Percentiles rank a stretch among this genome's conserved stretches.
Conservation (phyloP, 2,113 vertebrate species). For the Charadrius vociferus region DNA sequence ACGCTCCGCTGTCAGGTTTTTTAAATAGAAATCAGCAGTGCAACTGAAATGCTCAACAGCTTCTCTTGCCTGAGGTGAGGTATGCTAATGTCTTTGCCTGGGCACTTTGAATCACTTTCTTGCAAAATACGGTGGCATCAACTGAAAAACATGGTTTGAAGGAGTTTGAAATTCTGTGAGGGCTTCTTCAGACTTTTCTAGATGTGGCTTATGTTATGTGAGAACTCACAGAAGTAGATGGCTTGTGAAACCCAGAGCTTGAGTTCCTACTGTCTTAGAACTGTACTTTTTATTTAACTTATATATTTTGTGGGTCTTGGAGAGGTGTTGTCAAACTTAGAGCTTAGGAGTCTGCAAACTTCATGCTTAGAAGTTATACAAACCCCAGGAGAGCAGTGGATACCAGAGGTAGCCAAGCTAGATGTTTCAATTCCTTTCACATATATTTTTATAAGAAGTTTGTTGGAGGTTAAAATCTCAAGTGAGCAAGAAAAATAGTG, state of each 20-base stretch:
- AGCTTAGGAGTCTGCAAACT: background rate
- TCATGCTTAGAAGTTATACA: background rate
- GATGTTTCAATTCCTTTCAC: background rate
- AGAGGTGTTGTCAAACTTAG: background rate
- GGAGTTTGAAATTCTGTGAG: background rate
- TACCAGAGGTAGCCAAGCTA: background rate
- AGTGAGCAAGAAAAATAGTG: background rate
- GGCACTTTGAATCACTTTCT: background rate
- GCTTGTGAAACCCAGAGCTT: background rate
- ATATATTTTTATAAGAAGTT: background rate
- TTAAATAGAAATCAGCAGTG: background rate
- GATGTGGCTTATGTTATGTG: background rate
- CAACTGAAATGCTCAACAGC: background rate
- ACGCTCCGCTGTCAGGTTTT: background rate
- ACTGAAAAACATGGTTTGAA: background rate
- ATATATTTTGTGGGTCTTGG: background rate
- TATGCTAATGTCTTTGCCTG: background rate
- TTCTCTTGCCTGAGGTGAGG: slow-evolving; percentile 10
- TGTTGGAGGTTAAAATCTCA: background rate
- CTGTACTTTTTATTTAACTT: background rate
- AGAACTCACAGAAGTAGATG: background rate
- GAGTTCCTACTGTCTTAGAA: background rate
- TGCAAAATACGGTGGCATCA: background rate
- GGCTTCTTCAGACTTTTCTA: background rate
- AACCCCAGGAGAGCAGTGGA: background rate